Base-by-base conservation (phyloP, 2,113 vertebrate species). In the Xyliphius kryptos region DNA sequence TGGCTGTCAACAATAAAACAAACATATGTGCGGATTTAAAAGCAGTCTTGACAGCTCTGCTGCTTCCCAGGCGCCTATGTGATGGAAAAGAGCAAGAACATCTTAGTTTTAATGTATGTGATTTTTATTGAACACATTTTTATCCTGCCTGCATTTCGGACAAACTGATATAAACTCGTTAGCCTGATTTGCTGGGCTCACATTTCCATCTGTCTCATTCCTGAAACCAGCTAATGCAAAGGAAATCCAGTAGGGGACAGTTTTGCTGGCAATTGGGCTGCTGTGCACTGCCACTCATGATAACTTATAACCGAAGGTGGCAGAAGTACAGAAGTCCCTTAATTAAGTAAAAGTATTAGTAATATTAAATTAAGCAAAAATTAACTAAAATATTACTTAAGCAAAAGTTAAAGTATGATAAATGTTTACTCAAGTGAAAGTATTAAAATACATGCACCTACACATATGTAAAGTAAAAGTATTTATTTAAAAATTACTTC, bases 181-280 rank as follows among this genome's bases (percentile, higher is more conserved):
- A 50, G 53, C 44, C 9, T 50, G 54, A 66, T 49, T 37, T 50
- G 46, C 19, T 12, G 14, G 15, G 53, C 7, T 66, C 16, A 53
- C 13, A 26, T 12, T 16, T 52, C 15, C 50, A 44, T 53, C 49
- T 54, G 61, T 26, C 61, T 46, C 38, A 26, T 48, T 26, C 9
- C 1, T 36, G 11, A 32, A 7, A 49, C 21, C 57, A 60, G 43
- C 6, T 13, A 46, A 6, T 46, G 37, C 37, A 6, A 10, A 5
- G 10, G 14, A n/a, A 46, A 6, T n/a, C 9, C 10, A 11, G 1
- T 12, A 15, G n/a, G 7, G n/a, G 13, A 41, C 40, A 41, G 40
- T 41, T 14, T 14, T 41, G 43, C 14, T 46, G 14, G n/a, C 3
- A 46, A 46, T 41, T 10, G 40, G 9, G 40, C 40, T 41, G 10